Conservation (phyloP, 1,140 invertebrate species). For the Brachionus paranguensis region DNA sequence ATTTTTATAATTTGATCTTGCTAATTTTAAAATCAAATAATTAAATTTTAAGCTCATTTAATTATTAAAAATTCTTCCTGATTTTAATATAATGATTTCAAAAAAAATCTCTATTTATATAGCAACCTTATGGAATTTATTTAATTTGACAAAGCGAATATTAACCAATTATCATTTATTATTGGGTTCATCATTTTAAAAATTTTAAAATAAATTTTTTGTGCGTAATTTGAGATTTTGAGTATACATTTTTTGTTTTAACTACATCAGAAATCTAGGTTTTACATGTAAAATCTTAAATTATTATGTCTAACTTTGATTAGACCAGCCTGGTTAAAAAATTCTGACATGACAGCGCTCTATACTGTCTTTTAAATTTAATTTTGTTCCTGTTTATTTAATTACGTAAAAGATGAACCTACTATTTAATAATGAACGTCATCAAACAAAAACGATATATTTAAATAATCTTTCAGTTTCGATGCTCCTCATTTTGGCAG, state of each 20-base stretch:
- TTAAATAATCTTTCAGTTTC: too few relatives aligned
- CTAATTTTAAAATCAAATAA: not conserved
- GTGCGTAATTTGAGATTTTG: not conserved
- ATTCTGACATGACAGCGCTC: not conserved
- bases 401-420: too few relatives aligned
- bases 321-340: not conserved
- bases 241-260: not conserved
- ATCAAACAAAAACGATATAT: too few relatives aligned
- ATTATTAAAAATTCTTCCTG: not conserved
- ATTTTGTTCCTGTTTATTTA: too few relatives aligned
- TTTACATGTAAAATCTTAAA: not conserved
- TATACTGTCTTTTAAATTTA: too few relatives aligned
- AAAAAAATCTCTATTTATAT: not conserved
- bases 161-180: not conserved
- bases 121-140: not conserved
- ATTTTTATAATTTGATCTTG: not conserved
- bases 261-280: not conserved
- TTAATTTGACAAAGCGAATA: not conserved
- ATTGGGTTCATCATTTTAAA: not conserved
- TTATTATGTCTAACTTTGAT: not conserved
- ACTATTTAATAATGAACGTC: too few relatives aligned
- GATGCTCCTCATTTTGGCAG: too few relatives aligned
- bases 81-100: not conserved
- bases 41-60: not conserved
- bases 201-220: not conserved